Conservation (phyloP, 2,797 vertebrate species). For the Ataeniobius toweri region DNA sequence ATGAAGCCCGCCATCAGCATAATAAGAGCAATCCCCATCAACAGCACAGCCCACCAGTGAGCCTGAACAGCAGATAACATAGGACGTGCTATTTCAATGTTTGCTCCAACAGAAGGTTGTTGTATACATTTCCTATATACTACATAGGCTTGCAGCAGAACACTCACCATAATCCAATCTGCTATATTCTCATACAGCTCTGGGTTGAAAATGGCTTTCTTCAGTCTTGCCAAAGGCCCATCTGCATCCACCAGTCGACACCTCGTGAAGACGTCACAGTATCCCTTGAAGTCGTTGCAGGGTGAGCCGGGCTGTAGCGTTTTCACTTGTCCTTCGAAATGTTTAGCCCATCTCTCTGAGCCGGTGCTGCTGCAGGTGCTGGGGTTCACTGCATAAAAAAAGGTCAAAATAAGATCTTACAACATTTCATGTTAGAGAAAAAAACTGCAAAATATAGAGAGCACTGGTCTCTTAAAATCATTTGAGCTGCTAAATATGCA, state of each 20-base stretch:
- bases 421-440: not conserved
- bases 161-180: constrained; percentile 96
- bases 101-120: not conserved
- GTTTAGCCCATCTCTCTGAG: constrained; percentile 80
- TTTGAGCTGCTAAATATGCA: not conserved
- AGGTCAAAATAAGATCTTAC: not conserved
- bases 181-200: constrained; percentile 95
- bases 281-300: constrained; percentile 96
- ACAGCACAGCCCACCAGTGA: constrained; percentile 96
- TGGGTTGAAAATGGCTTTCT: constrained; percentile 97
- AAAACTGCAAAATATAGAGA: not conserved
- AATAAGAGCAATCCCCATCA: constrained; percentile 96
- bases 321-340: constrained; percentile 81
- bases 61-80: constrained; percentile 74
- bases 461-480: not conserved
- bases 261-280: constrained; percentile 96
- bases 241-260: constrained; percentile 96
- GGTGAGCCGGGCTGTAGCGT: constrained; percentile 95
- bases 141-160: not conserved
- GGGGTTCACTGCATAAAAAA: constrained; percentile 79
- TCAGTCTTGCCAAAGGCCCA: constrained; percentile 93
- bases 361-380: constrained; percentile 91
- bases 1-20: constrained; percentile 99
- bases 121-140: not conserved
- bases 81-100: not conserved